These are phyloP conservation scores for Mormyrus hasselquistii DNA, from an alignment of 2,797 vertebrate species.

Conservation along the genomic window DNA sequence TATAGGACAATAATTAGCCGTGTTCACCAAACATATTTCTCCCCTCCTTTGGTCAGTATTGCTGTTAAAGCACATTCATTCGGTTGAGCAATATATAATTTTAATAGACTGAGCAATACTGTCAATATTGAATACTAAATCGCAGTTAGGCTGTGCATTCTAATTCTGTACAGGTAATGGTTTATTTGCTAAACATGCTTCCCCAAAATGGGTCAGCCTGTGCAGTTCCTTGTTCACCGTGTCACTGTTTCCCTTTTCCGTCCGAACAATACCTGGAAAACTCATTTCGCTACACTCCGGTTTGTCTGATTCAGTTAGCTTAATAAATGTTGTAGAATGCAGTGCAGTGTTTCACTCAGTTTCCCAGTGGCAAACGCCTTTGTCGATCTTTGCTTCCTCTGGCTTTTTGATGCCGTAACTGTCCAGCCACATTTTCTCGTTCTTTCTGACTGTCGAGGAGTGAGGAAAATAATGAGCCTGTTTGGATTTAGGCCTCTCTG, in stretches of 20 bases:
- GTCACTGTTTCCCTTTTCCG: not conserved
- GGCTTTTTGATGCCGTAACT: not conserved
- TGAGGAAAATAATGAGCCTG: conserved; percentile 37
- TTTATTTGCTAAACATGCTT: not conserved
- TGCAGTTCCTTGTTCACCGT: not conserved
- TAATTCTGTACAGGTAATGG: not conserved
- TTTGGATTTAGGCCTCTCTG: conserved; percentile 14
- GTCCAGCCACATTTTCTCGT: not conserved
- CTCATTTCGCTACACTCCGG: not conserved
- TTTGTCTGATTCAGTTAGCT: not conserved
- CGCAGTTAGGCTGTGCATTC: not conserved
- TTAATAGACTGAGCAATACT: not conserved
- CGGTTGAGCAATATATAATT: not conserved
- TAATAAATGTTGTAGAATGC: not conserved
- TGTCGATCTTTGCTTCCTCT: not conserved
- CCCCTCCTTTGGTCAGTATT: not conserved
- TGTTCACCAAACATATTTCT: not conserved
- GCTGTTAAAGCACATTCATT: not conserved
- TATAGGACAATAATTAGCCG: not conserved
- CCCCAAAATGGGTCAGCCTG: not conserved
- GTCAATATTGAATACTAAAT: not conserved
- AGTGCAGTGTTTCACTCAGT: not conserved
- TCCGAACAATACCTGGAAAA: too few species aligned
- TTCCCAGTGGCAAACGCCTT: not conserved
- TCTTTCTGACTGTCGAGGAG: not conserved